phyloP scores from a whole-genome alignment of 2,113 vertebrate species.

The Oreocharis arfaki region DNA sequence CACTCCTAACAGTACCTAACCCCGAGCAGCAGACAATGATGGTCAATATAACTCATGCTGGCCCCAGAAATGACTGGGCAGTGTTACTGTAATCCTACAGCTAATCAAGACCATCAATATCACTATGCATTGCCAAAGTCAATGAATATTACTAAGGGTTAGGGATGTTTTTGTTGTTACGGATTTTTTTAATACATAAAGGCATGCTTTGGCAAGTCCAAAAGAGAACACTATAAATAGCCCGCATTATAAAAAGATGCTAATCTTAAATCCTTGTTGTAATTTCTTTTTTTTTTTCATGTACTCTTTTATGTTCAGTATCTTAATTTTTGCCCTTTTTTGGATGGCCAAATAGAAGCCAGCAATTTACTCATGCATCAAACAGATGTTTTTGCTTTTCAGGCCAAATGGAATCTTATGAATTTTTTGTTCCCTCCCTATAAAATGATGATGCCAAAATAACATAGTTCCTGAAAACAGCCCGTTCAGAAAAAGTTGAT shows the following conservation, averaged over 20 bases:
- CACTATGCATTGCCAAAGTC: not conserved
- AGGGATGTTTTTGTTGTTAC: not conserved
- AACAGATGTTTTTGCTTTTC: conserved; percentile 74
- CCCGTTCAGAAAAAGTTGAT: conserved; percentile 46
- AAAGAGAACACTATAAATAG: conserved; percentile 58
- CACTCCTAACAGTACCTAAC: not conserved
- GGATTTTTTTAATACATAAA: not conserved
- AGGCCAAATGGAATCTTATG: conserved; percentile 67
- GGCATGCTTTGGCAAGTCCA: conserved; percentile 41
- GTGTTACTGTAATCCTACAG: conserved; percentile 34
- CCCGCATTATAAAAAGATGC: conserved; percentile 31
- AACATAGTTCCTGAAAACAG: conserved; percentile 30
- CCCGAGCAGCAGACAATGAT: not conserved
- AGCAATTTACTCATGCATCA: conserved; percentile 63
- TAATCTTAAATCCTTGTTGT: conserved; percentile 64
- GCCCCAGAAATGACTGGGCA: not conserved
- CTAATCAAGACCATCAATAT: conserved; percentile 38
- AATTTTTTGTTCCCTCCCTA: conserved; percentile 62
- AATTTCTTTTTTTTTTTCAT: conserved; percentile 57
- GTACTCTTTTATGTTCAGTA: conserved; percentile 61
- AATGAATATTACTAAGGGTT: conserved; percentile 25
- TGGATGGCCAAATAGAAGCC: conserved; percentile 58
- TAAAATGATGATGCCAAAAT: conserved; percentile 60
- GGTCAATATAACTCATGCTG: not conserved
- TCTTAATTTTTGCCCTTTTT: conserved; percentile 67